Evolutionary conservation across 2,797 vertebrate genomes (phyloP).

Genomic region (Loris lydekkerianus): DNA sequence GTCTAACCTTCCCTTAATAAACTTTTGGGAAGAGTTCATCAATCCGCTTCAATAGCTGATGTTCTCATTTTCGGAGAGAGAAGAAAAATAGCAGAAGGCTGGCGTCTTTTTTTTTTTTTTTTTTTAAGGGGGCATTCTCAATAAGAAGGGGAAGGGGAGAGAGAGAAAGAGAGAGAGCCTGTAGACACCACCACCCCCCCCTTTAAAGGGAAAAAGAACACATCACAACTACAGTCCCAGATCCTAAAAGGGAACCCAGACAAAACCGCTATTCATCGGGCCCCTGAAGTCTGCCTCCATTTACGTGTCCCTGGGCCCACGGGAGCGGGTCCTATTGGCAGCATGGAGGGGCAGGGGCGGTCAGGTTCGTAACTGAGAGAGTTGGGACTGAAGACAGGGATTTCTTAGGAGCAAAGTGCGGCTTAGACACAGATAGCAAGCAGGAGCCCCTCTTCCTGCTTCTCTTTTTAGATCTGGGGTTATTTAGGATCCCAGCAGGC

Average conservation of each 20-base stretch:
- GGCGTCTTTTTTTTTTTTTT: constrained; percentile 83
- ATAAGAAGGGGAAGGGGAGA: constrained; percentile 87
- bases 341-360: constrained; percentile 62
- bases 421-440: background rate
- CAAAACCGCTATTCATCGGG: constrained; percentile 82
- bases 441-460: background rate
- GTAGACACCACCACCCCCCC: constrained; percentile 88
- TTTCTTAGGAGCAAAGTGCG: background rate
- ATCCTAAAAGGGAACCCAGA: constrained; percentile 79
- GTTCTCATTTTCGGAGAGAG: constrained; percentile 94
- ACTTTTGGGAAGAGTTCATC: constrained; percentile 99
- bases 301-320: background rate
- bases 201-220: constrained; percentile 85
- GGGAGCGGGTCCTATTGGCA: background rate
- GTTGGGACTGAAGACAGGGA: constrained; percentile 31
- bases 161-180: constrained; percentile 90
- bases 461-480: background rate
- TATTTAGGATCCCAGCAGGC: background rate
- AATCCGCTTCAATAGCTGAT: constrained; percentile 94
- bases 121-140: constrained; percentile 89
- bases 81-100: constrained; percentile 94
- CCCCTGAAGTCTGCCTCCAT: constrained; percentile 34
- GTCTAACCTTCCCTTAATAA: constrained; percentile 97
- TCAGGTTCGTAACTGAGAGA: constrained; percentile 61
- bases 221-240: constrained; percentile 38